Evolutionary conservation across 2,888 invertebrate species (phyloP), one percentile per base, ranked within the genome.

Genomic region (Drosophila seclusa): DNA sequence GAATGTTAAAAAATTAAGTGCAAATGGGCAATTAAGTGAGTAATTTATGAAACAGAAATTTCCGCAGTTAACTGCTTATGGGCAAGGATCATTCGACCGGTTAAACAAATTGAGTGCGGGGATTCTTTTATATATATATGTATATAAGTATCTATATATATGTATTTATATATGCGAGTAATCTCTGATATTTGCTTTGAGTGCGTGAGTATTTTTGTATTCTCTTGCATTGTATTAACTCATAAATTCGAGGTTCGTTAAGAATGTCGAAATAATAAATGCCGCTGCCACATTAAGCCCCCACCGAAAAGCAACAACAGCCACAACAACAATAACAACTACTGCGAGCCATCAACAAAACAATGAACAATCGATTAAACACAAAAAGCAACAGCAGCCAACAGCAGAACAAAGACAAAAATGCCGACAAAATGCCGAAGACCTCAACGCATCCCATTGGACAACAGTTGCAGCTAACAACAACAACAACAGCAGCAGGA

Each of bases 201-300:
- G 68, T 72, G 62, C 58, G 68, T 34, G 62, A 55, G 68, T 80
- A 77, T 73, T 73, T 80, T 52, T 68, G 67, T 73, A 54, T 80
- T 78, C 78, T 68, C 79, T 71, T 68, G 78, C 71, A 68, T 87
- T 89, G 89, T 85, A 85, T 87, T 87, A 85, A 85, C 90, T 86
- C 92, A 91, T 91, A 91, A 91, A 91, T 91, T 91, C 84, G 55
- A 83, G 76, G 82, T 90, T 87, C 87, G 84, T 91, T 91, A 87
- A 90, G 91, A 90, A 89, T 90, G 90, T 89, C 89, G 90, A 91
- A 91, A 89, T 84, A 89, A 90, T 89, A 86, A 91, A 90, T 89
- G 88, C 87, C 83, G 80, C 82, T 87, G 82, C 83, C 87, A 85
- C 80, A 84, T 90, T 89, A 89, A 86, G 88, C 70, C 66, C 57